Conservation (phyloP, 1,140 invertebrate genomes). For the Lordiphosa mommai region DNA sequence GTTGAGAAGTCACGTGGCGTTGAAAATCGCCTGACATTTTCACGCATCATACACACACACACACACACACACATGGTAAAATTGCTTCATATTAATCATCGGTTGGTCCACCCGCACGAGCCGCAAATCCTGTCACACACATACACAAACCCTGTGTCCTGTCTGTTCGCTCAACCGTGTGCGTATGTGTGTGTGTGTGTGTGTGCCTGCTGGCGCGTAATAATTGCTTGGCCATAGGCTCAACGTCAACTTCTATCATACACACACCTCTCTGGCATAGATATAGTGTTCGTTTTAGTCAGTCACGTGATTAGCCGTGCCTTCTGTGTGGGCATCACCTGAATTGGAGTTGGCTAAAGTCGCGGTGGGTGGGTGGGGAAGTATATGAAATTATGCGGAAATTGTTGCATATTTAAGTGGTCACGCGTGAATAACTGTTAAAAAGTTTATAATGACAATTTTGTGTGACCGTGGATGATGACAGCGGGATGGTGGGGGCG, state of each 20-base stretch:
- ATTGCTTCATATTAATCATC: conserved; percentile 68
- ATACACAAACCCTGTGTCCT: conserved; percentile 37
- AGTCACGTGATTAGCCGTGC: conserved; percentile 59
- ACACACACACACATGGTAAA: conserved; percentile 13
- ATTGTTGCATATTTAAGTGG: conserved; percentile 72
- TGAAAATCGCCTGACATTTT: conserved; percentile 53
- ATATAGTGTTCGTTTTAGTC: conserved; percentile 42
- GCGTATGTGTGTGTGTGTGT: conserved; percentile 4
- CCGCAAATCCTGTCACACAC: conserved; percentile 49
- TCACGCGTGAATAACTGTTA: conserved; percentile 57
- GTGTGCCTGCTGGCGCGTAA: conserved; percentile 51
- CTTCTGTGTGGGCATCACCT: not conserved
- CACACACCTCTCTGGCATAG: conserved; percentile 8
- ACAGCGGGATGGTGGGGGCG: not conserved
- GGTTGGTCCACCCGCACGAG: conserved; percentile 37
- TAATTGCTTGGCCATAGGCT: conserved; percentile 64
- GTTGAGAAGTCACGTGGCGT: conserved; percentile 9
- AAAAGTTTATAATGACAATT: conserved; percentile 50
- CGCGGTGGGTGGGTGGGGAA: not conserved
- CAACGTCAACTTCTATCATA: conserved; percentile 26
- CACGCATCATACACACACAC: conserved; percentile 24
- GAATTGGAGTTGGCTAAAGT: not conserved
- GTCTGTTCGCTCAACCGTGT: conserved; percentile 33
- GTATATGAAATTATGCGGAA: conserved; percentile 66
- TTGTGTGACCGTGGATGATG: conserved; percentile 28